Conservation (phyloP, 2,797 vertebrate species). For the Parauchenoglanis ngamensis region DNA sequence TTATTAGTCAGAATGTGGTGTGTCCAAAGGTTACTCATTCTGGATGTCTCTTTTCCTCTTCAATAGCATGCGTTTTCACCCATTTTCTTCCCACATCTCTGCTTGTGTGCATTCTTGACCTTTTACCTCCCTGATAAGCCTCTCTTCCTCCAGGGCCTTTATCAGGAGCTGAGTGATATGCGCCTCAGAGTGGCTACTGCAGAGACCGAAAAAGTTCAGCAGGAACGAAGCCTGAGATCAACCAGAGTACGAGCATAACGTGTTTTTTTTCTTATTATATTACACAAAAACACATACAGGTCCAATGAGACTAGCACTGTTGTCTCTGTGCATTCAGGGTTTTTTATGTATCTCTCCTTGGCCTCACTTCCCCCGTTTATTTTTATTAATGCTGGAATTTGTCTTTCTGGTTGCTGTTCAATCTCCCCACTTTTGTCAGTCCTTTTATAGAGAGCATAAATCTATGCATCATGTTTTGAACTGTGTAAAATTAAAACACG, state of each 20-base stretch:
- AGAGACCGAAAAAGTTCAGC: slow-evolving; percentile 86
- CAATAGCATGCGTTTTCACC: background rate
- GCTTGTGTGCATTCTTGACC: slow-evolving; percentile 28
- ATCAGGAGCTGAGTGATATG: slow-evolving; percentile 88
- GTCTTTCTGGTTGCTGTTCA: background rate
- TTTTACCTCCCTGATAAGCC: slow-evolving; percentile 48
- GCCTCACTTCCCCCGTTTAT: background rate
- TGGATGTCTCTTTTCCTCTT: background rate
- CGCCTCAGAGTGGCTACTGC: slow-evolving; percentile 84
- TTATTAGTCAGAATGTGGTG: background rate
- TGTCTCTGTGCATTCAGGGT: background rate
- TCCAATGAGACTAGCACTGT: background rate
- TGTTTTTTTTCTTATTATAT: background rate
- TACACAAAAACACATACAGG: background rate
- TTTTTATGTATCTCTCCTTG: background rate
- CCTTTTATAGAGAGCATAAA: background rate
- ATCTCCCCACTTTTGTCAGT: background rate
- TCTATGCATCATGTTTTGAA: background rate
- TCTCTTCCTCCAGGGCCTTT: slow-evolving; percentile 77
- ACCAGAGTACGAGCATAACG: slow-evolving; percentile 80
- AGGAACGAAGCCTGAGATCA: slow-evolving; percentile 86
- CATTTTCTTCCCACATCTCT: slow-evolving; percentile 1
- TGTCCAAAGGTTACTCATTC: background rate
- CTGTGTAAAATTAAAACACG: background rate
- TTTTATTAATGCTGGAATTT: background rate